A percentile compares a stretch with the other conserved stretches of the same genome.
Conservation (phyloP, 2,113 vertebrate genomes). For the Rhabdomys dilectus region DNA sequence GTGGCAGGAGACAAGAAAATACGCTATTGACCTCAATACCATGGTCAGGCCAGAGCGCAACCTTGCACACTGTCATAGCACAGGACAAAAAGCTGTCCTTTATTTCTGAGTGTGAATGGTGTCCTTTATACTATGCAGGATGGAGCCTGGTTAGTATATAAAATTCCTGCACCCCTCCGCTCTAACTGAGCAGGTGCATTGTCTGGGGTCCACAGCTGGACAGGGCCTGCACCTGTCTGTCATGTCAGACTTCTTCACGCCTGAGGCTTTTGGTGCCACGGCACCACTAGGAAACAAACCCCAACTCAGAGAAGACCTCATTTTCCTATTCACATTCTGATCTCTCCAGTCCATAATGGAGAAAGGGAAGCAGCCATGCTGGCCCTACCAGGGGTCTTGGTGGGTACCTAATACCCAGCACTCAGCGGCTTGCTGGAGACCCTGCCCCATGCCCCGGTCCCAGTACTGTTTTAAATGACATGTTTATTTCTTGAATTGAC, state of each 20-base stretch:
- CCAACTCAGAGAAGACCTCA: background rate
- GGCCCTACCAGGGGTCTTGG: background rate
- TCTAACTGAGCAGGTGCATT: background rate
- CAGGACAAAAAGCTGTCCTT: background rate
- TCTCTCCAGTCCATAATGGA: background rate
- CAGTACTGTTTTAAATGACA: background rate
- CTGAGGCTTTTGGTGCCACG: background rate
- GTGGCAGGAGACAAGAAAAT: background rate
- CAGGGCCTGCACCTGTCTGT: background rate
- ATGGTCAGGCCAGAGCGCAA: background rate
- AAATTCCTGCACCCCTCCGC: background rate
- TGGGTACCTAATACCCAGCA: background rate
- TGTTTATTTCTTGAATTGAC: background rate
- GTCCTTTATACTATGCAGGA: background rate
- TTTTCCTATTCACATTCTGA: background rate
- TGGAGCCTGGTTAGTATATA: background rate
- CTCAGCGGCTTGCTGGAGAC: background rate
- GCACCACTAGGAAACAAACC: background rate
- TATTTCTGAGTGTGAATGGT: background rate
- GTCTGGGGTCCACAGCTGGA: background rate
- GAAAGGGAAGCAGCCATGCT: background rate
- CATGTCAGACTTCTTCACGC: background rate
- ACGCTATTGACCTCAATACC: fast-evolving
- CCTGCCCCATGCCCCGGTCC: background rate
- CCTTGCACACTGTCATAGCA: background rate